Evolutionary conservation across 2,797 vertebrate genomes (phyloP).

Genomic region (Ptychobarbus kaznakovi): DNA sequence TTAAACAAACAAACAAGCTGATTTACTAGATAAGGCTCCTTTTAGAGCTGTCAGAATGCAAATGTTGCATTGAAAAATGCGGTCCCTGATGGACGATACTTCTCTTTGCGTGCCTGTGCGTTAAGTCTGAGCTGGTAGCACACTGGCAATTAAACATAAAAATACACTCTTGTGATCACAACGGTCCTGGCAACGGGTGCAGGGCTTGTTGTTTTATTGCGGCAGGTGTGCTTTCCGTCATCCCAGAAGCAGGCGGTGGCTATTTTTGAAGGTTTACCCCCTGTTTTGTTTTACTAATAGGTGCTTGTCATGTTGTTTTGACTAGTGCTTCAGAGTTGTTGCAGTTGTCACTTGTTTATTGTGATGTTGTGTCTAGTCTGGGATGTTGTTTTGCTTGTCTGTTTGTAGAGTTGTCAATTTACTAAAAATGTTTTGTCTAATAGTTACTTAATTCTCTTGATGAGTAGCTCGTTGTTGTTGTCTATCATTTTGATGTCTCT

Average conservation of each 20-base stretch:
- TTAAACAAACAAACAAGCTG: slow-evolving; percentile 61
- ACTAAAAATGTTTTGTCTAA: slow-evolving; percentile 31
- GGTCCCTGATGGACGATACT: slow-evolving; percentile 47
- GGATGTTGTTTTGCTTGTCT: slow-evolving; percentile 25
- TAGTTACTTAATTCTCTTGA: slow-evolving; percentile 23
- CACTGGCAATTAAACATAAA: slow-evolving; percentile 62
- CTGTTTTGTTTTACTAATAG: slow-evolving; percentile 55
- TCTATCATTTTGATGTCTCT: neutral
- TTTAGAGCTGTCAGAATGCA: slow-evolving; percentile 62
- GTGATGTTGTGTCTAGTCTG: slow-evolving; percentile 51
- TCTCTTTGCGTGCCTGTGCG: slow-evolving; percentile 37
- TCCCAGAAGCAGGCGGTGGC: slow-evolving; percentile 35
- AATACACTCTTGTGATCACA: slow-evolving; percentile 64
- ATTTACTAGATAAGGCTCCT: slow-evolving; percentile 58
- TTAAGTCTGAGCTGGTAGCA: slow-evolving; percentile 52
- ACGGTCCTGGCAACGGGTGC: slow-evolving; percentile 57
- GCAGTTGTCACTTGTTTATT: slow-evolving; percentile 57
- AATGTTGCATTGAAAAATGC: slow-evolving; percentile 57
- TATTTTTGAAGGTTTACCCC: slow-evolving; percentile 44
- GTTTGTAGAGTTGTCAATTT: slow-evolving; percentile 16
- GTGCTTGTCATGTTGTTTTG: slow-evolving; percentile 59
- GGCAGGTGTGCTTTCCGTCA: slow-evolving; percentile 57
- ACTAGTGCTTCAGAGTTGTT: slow-evolving; percentile 47
- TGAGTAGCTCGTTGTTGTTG: neutral
- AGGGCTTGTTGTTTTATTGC: slow-evolving; percentile 57